phyloP scores from a whole-genome alignment of 1,140 invertebrate genomes.

The Pseudachorutes palmiensis region DNA sequence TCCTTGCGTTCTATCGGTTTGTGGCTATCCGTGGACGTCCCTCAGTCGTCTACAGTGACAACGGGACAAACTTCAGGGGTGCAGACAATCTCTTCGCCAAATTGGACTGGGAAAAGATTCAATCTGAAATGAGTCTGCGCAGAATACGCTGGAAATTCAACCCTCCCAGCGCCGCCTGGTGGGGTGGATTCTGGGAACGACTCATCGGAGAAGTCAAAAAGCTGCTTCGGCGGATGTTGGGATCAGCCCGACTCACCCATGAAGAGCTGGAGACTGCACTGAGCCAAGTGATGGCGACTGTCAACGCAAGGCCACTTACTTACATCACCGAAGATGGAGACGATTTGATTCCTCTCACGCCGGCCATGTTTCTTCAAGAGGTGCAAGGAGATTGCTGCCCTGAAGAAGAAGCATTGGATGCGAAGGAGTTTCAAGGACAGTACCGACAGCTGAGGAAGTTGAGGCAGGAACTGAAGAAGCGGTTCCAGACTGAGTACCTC shows the following conservation, averaged over 20 bases:
- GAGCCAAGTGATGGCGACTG: not conserved
- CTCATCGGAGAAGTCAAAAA: conserved; percentile 41
- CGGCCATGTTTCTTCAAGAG: conserved; percentile 16
- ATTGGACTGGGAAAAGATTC: conserved; percentile 34
- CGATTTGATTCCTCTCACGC: conserved; percentile 16
- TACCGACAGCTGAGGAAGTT: not conserved
- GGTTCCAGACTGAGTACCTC: conserved; percentile 17
- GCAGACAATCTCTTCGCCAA: conserved; percentile 26
- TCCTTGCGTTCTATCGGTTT: conserved; percentile 36
- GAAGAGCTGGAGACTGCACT: conserved; percentile 14
- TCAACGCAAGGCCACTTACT: conserved; percentile 17
- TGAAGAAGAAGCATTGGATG: not conserved
- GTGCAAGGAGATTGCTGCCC: not conserved
- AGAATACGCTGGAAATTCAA: conserved; percentile 42
- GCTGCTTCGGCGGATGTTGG: conserved; percentile 28
- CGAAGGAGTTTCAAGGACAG: not conserved
- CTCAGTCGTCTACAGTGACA: conserved; percentile 36
- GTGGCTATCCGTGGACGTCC: conserved; percentile 30
- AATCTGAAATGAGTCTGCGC: conserved; percentile 13
- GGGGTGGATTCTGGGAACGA: conserved; percentile 3
- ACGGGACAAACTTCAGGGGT: conserved; percentile 41
- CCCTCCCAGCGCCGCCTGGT: conserved; percentile 34
- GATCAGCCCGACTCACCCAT: not conserved
- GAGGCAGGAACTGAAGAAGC: not conserved
- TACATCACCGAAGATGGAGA: conserved; percentile 10